phyloP scores from a whole-genome alignment of 2,113 vertebrate genomes.

The Todiramphus saurophagus region DNA sequence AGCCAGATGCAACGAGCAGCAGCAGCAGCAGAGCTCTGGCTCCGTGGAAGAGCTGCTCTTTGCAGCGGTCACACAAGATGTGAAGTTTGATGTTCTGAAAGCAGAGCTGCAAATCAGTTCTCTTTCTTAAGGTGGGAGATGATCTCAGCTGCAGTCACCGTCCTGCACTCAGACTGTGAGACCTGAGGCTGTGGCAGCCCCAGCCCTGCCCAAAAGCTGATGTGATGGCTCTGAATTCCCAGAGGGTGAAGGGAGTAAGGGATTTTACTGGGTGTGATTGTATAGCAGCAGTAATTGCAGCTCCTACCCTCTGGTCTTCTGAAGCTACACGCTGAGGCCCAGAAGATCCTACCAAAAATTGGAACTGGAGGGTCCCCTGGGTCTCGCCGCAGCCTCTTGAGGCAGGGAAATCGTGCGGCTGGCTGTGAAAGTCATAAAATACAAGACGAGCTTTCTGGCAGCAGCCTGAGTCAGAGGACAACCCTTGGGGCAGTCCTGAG shows the following conservation, averaged over 20 bases:
- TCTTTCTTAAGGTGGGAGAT: not conserved
- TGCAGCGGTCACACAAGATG: rapidly evolving
- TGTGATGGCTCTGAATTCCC: rapidly evolving
- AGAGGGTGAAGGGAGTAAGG: rapidly evolving
- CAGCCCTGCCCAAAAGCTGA: not conserved
- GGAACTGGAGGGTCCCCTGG: not conserved
- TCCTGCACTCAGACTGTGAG: not conserved
- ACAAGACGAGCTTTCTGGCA: not conserved
- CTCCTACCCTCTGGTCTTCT: not conserved
- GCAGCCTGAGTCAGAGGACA: slow-evolving; percentile 48
- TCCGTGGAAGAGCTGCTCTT: rapidly evolving
- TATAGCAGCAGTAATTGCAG: not conserved
- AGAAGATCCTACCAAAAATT: not conserved
- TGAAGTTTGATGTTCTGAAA: not conserved
- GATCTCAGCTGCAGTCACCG: not conserved
- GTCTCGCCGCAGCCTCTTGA: not conserved
- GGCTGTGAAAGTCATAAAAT: not conserved
- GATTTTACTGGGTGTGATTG: not conserved
- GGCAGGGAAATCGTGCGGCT: not conserved
- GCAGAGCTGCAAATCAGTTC: not conserved
- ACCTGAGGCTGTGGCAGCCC: not conserved
- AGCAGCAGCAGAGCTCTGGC: rapidly evolving
- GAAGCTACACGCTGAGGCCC: not conserved
- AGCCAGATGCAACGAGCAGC: rapidly evolving
- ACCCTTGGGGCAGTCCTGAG: slow-evolving; percentile 41